Base-by-base conservation (phyloP, 2,113 vertebrate genomes). In the Mus spicilegus region DNA sequence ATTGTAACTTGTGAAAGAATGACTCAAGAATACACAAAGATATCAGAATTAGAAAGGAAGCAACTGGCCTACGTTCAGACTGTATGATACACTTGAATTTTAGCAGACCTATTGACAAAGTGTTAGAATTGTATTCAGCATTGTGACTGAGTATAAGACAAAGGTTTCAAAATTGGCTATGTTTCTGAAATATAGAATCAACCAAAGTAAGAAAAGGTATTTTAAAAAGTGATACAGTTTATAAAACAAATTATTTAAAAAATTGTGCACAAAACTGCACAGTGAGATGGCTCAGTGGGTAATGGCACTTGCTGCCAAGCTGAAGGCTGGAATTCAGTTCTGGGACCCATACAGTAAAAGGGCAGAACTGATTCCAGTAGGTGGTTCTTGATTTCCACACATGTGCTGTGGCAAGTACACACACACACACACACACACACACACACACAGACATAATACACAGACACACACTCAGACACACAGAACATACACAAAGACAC, bases 1-100 rank as follows among this genome's bases (percentile, higher is more conserved):
- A 87, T 69, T 94, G 24, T 72, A 91, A 77, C 8, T 88, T 94
- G 75, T 82, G 10, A 72, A 88, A 96, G 36, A 58, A 46, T n/a
- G 72, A 69, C 5, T 85, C 22, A 86, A 76, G 72, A 90, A 91
- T 20, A 70, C 5, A 36, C 20, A 72, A 56, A 56, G 33, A n/a
- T 22, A 54, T 26, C 8, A 87, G 42, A 46, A 78, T 63, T 26
- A 28, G 9, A 81, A 80, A 96, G 13, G 69, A 76, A 90, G 19
- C 56, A 36, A 90, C 33, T 67, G 58, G 20, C 58, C 36, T n/a
- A 72, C 14, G 7, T 19, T 36, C 4, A 63, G 28, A 70, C 61
- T 26, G 80, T 42, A 82, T 5, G 3, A 78, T 61, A 82, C 49
- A 78, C 13, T 87, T 0, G 63, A 69, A 86, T 75, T 54, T 49